Evolutionary conservation across 2,113 vertebrate species (phyloP).

Genomic region (Dipodomys merriami): DNA sequence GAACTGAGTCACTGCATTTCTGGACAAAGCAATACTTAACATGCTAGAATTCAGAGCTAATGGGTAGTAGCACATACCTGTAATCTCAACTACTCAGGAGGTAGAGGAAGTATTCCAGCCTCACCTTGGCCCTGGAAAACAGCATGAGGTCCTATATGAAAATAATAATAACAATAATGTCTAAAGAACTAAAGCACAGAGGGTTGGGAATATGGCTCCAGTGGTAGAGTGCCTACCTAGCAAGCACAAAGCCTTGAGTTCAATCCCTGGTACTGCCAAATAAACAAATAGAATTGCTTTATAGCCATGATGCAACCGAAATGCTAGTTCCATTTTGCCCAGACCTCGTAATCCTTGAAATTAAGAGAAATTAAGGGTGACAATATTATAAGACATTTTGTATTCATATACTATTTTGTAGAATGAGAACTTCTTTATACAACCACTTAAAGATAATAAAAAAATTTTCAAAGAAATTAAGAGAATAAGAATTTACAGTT

Average conservation of each 20-base stretch:
- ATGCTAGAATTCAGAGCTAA: neutral
- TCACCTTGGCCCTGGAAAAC: neutral
- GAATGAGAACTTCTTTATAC: too few relatives aligned
- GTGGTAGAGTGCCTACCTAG: too few relatives aligned
- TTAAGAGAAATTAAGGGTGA: slow-evolving; percentile 28
- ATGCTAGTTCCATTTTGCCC: slow-evolving; percentile 56
- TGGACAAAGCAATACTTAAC: neutral
- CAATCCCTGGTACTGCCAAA: neutral
- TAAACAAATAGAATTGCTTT: slow-evolving; percentile 61
- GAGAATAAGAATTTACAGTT: neutral
- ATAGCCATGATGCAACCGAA: slow-evolving; percentile 61
- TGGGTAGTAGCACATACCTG: neutral
- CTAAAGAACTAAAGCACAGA: too few relatives aligned
- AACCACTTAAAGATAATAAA: too few relatives aligned
- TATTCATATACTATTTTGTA: too few relatives aligned
- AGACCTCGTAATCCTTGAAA: slow-evolving; percentile 58
- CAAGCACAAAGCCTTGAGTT: too few relatives aligned
- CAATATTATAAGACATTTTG: too few relatives aligned
- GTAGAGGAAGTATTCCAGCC: neutral
- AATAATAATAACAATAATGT: too few relatives aligned
- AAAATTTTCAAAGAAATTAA: slow-evolving; percentile 28
- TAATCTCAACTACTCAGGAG: neutral
- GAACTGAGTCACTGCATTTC: too few relatives aligned
- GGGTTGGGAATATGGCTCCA: too few relatives aligned
- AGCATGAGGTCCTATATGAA: too few relatives aligned